These are phyloP conservation scores for Lonchura striata DNA, from an alignment of 2,113 vertebrate genomes.

Conservation along the genomic window DNA sequence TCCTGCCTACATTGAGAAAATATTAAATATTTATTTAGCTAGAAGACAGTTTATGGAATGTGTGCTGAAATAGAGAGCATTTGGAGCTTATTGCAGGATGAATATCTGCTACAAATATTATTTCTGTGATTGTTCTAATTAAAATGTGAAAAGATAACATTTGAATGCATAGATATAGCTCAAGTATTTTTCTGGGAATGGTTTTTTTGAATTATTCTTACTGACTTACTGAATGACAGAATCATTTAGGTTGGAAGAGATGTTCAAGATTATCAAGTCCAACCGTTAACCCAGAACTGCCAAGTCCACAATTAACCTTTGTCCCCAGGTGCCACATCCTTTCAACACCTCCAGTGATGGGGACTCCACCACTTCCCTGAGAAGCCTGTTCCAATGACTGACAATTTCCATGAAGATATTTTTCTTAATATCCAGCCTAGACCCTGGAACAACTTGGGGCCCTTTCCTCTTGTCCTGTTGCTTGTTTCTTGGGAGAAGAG, in stretches of 20 bases:
- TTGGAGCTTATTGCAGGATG: not conserved
- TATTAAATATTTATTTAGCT: not conserved
- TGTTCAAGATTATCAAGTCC: not conserved
- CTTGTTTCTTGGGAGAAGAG: not conserved
- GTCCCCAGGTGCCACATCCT: not conserved
- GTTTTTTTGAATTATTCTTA: not conserved
- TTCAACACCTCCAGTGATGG: not conserved
- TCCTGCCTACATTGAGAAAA: not conserved
- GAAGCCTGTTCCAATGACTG: not conserved
- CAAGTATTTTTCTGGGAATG: not conserved
- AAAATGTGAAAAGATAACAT: not conserved
- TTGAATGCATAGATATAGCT: not conserved
- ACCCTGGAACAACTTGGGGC: not conserved
- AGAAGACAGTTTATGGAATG: not conserved
- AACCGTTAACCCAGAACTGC: not conserved
- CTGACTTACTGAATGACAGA: not conserved
- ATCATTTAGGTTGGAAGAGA: not conserved
- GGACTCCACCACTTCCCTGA: not conserved
- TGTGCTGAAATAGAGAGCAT: not conserved
- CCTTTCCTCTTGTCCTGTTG: not conserved
- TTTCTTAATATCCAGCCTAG: not conserved
- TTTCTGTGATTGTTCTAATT: not conserved
- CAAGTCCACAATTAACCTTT: not conserved
- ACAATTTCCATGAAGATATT: not conserved
- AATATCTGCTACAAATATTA: not conserved